Evolutionary conservation across 2,888 invertebrate genomes (phyloP), one percentile per base, ranked within the genome.

Genomic region (Andrena camellia): DNA sequence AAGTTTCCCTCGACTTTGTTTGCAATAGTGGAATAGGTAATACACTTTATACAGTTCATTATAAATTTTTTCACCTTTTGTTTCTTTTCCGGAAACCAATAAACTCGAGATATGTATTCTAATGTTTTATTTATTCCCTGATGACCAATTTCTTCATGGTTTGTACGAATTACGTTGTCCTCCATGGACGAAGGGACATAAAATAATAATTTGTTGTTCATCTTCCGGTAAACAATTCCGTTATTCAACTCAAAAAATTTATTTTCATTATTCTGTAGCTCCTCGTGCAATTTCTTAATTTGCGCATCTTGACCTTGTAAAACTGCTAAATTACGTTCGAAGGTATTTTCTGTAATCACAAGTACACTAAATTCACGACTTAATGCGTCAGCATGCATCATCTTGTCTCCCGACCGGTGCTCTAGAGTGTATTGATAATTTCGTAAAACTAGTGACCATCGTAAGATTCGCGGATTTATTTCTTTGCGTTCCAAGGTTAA

Each of bases 391-490:
- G 54, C 59, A 42, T 68, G 35, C 42, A 54, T 60, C 17, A 77
- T 29, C 60, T n/a, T 48, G 31, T 62, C 33, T 63, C 67, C 26
- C 6, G 54, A 13, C 20, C 50, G 20, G 13, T 63, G 72, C 54
- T 72, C 72, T 23, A 63, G 66, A 2, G 64, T 48, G 26, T 76
- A 35, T 60, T 60, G 29, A 70, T 29, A 60, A 50, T 60, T 59
- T 70, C 35, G 35, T n/a, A 63, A 35, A 63, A 35, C 23, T 23
- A 42, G 23, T 35, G 35, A 63, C 63, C 63, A 63, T 23, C 23
- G 63, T 13, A 63, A 63, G 17, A 63, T 63, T 63, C 74, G 10
- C 78, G 66, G 17, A 87, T 74, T 68, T 85, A 72, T 23, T 83
- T 77, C 31, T 63, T 48, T 70, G 6, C 69, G 59, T 13, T 59